These are phyloP conservation scores for Nymphalis c-album DNA, from an alignment of 2,888 invertebrate species.

Conservation along the genomic window DNA sequence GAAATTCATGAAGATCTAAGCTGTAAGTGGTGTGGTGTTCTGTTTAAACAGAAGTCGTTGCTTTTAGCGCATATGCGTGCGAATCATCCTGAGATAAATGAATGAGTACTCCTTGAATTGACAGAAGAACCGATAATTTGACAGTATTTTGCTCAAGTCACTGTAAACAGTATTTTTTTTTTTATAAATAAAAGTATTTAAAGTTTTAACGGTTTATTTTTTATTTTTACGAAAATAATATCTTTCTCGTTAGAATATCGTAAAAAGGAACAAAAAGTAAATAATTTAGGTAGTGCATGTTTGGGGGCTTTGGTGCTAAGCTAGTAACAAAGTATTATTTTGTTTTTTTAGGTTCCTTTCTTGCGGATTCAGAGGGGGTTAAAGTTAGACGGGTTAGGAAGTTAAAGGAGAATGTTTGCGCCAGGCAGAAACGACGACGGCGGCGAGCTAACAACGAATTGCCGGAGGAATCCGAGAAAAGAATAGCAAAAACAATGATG, in stretches of 20 bases:
- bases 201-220: background rate
- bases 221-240: constrained; percentile 3
- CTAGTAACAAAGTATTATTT: constrained; percentile 49
- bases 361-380: constrained; percentile 49
- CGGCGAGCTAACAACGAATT: constrained; percentile 71
- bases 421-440: constrained; percentile 70
- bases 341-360: constrained; percentile 70
- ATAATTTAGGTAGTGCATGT: constrained; percentile 20
- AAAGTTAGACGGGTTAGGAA: constrained; percentile 59
- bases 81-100: constrained; percentile 49
- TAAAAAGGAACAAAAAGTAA: background rate
- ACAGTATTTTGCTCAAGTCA: background rate
- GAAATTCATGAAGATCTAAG: constrained; percentile 63
- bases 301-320: constrained; percentile 19
- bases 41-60: constrained; percentile 53
- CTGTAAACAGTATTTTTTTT: constrained; percentile 12
- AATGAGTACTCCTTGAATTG: constrained; percentile 24
- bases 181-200: constrained; percentile 15
- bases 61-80: constrained; percentile 53
- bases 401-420: constrained; percentile 71
- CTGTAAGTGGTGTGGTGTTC: constrained; percentile 57
- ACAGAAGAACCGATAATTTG: constrained; percentile 13
- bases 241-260: background rate
- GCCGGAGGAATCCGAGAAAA: constrained; percentile 68
- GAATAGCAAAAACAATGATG: constrained; percentile 74